Evolutionary conservation across 1,140 invertebrate species (phyloP), one percentile per base, ranked within the genome.

Genomic region (Liolophura sinensis): DNA sequence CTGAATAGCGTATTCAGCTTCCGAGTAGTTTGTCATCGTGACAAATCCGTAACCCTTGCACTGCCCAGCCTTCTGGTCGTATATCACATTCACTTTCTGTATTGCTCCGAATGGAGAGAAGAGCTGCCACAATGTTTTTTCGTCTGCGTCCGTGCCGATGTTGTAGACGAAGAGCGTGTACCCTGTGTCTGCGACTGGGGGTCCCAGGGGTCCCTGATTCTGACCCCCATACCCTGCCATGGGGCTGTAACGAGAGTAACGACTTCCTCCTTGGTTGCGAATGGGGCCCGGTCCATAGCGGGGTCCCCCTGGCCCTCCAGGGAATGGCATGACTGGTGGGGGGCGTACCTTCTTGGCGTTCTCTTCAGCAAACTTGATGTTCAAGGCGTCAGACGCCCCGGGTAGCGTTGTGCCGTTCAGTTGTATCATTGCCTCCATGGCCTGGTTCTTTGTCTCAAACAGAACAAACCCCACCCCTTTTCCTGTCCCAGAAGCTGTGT

Each of bases 401-500:
- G 93, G 91, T 27, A 93, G 91, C 73, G 92, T 89, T 66, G 91
- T 91, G 52, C 94, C 94, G 82, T 96, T 93, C 61, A 97, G 84
- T 49, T 89, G 88, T 20, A 89, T 87, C 71, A 97, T 95, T 24
- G 95, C 95, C 65, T 91, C 89, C 77, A 95, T 92, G 0, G 95
- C 95, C 79, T 96, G 92, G n/a, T 68, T 54, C 52, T 74, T 74
- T 11, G 74, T 77, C 20, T 77, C 74, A 62, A 77, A 84, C 15
- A 98, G 88, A 0, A 96, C 92, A 87, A 96, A 97, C 3, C 93
- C 94, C 54, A 96, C 92, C 31, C 94, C 93, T 76, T 93, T 85
- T 9, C 93, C 92, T 71, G 92, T 87, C 31, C 93, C 93, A 51
- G 92, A 94, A 46, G 91, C 87, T 85, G 94, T 94, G 80, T 96